These are phyloP conservation scores for Malurus splendens DNA, from an alignment of 2,797 vertebrate species.

Conservation along the genomic window DNA sequence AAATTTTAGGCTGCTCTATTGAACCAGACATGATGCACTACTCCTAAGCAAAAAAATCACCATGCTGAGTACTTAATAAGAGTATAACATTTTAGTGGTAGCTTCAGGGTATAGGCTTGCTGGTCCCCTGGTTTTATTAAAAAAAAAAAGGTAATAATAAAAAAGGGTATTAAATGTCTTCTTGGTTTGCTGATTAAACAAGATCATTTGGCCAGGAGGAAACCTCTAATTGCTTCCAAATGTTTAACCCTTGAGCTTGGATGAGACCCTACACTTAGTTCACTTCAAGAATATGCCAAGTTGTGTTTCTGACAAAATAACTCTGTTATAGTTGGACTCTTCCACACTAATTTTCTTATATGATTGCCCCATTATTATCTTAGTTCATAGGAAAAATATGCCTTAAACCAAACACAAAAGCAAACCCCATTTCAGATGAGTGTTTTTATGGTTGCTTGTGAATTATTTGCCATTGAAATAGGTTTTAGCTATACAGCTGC, in stretches of 20 bases:
- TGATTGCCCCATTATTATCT: slow-evolving; percentile 13
- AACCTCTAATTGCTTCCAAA: slow-evolving; percentile 72
- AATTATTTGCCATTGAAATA: not conserved
- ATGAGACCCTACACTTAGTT: slow-evolving; percentile 43
- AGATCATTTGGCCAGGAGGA: slow-evolving; percentile 40
- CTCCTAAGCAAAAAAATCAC: not conserved
- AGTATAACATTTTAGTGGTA: not conserved
- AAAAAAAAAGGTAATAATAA: not conserved
- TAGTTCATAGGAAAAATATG: slow-evolving; percentile 63
- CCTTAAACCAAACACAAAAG: slow-evolving; percentile 41
- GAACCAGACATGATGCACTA: not conserved
- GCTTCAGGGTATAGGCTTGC: not conserved
- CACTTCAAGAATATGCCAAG: slow-evolving; percentile 64
- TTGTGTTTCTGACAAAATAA: slow-evolving; percentile 49
- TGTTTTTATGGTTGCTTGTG: slow-evolving; percentile 3
- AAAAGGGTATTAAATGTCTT: not conserved
- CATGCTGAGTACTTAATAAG: not conserved
- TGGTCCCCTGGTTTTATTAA: not conserved
- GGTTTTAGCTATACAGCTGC: not conserved
- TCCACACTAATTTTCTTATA: slow-evolving; percentile 51
- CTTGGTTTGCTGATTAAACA: slow-evolving; percentile 46
- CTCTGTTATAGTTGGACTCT: slow-evolving; percentile 58
- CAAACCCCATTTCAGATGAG: not conserved
- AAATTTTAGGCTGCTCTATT: not conserved
- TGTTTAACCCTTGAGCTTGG: slow-evolving; percentile 67